Percentiles rank a stretch among this genome's conserved stretches.
These are phyloP conservation scores for Crypturellus tataupa DNA, from an alignment of 2,797 vertebrate genomes.

Conservation along the genomic window DNA sequence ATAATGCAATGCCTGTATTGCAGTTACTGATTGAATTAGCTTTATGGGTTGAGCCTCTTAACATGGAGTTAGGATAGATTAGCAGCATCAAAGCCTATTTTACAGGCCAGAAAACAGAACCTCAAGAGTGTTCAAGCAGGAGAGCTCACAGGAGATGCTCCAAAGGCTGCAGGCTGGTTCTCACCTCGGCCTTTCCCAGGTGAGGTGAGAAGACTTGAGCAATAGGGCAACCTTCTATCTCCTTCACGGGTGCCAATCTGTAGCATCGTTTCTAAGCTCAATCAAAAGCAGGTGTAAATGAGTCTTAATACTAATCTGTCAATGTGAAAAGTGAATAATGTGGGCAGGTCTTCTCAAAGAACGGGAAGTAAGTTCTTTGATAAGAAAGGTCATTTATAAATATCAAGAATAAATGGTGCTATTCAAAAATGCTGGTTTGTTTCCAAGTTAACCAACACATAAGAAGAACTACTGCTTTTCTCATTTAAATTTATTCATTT, in stretches of 20 bases:
- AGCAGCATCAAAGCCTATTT: constrained; percentile 33
- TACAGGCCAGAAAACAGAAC: background rate
- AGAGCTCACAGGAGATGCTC: background rate
- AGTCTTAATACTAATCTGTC: background rate
- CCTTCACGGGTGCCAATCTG: background rate
- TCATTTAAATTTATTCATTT: constrained; percentile 39
- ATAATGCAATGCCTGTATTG: background rate
- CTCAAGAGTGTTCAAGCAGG: background rate
- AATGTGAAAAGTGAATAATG: background rate
- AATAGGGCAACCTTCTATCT: background rate
- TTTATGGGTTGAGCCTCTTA: constrained; percentile 50
- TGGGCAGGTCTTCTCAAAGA: background rate
- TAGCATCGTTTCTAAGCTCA: background rate
- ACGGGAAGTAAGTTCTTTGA: background rate
- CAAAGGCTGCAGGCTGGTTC: background rate
- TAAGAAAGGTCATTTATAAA: constrained; percentile 2
- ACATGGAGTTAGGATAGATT: background rate
- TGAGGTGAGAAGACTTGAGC: background rate
- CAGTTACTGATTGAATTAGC: background rate
- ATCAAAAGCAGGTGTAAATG: background rate
- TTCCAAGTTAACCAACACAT: constrained; percentile 39
- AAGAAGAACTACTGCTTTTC: constrained; percentile 9
- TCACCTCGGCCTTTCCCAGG: background rate
- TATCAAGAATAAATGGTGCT: background rate
- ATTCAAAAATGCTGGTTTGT: constrained; percentile 24